Conservation (phyloP, 2,888 invertebrate genomes). For the Zonitis immaculata region DNA sequence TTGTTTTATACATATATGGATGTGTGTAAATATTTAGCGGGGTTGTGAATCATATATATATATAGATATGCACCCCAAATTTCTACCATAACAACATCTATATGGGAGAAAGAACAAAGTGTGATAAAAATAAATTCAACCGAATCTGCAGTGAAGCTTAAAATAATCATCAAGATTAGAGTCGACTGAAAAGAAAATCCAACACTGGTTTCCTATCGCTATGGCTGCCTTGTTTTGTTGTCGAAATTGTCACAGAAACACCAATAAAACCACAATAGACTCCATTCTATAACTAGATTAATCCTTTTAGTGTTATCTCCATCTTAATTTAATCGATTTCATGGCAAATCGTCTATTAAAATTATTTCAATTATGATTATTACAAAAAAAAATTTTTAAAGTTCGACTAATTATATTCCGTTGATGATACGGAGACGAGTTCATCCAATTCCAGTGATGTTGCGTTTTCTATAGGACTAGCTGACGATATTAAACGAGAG, state of each 20-base stretch:
- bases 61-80: neutral
- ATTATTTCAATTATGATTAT: no score
- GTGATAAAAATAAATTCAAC: neutral
- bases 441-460: neutral
- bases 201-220: neutral
- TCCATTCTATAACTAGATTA: neutral
- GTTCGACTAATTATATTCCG: no score
- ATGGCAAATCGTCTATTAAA: no score
- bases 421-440: neutral
- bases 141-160: neutral
- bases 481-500: neutral
- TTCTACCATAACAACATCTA: neutral
- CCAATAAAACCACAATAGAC: constrained; percentile 1
- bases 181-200: constrained; percentile 1
- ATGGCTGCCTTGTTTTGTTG: neutral
- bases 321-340: neutral
- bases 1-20: neutral
- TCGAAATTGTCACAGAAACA: neutral
- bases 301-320: neutral
- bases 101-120: neutral
- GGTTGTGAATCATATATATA: neutral
- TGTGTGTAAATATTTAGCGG: neutral
- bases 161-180: constrained; percentile 2
- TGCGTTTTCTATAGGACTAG: neutral
- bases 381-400: no score